Conservation (phyloP, 2,113 vertebrate species). For the Ifrita kowaldi region DNA sequence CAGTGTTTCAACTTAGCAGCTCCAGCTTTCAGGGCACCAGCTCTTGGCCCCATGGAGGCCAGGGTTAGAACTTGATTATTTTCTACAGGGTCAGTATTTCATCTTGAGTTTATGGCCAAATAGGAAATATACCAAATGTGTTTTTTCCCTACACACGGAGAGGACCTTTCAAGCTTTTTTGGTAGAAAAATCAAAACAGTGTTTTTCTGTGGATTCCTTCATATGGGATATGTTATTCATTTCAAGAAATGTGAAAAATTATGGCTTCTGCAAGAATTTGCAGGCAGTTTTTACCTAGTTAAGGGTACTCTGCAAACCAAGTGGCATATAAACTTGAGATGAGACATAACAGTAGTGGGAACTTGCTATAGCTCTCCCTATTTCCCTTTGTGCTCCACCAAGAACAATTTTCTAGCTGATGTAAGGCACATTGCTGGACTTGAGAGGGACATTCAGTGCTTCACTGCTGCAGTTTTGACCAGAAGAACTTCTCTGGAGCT, state of each 20-base stretch:
- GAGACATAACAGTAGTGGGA: background rate
- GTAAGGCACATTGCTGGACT: background rate
- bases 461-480: background rate
- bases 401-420: background rate
- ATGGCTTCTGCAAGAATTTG: background rate
- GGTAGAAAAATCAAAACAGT: background rate
- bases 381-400: background rate
- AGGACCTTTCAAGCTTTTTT: background rate
- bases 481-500: background rate
- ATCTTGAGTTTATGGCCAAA: background rate
- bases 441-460: background rate
- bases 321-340: background rate
- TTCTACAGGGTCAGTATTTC: background rate
- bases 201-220: background rate
- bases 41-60: background rate
- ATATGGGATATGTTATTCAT: fast-evolving
- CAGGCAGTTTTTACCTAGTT: background rate
- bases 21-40: background rate
- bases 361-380: background rate
- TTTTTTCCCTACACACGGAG: background rate
- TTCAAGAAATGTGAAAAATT: background rate
- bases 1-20: fast-evolving
- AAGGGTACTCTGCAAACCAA: background rate
- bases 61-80: background rate
- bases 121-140: background rate